Conservation (phyloP, 2,113 vertebrate species). For the Vulpes lagopus region DNA sequence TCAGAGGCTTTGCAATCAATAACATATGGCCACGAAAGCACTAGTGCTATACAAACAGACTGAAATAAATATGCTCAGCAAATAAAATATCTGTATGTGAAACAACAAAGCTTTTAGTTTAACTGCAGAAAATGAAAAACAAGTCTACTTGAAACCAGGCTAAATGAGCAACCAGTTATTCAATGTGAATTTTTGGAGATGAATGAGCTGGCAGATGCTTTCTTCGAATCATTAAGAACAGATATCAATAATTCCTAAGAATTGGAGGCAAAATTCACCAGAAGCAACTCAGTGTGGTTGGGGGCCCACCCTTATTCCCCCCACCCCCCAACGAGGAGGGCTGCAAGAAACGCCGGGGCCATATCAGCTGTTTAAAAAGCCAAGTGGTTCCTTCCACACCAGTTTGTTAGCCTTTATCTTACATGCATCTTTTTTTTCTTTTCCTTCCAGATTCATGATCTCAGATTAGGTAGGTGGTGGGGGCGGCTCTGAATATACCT, state of each 20-base stretch:
- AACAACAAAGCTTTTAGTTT: conserved; percentile 83
- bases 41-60: conserved; percentile 76
- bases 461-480: conserved; percentile 79
- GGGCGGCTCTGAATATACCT: conserved; percentile 86
- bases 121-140: conserved; percentile 83
- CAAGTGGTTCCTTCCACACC: conserved; percentile 51
- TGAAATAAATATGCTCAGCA: conserved; percentile 84
- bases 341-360: conserved; percentile 49
- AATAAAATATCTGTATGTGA: conserved; percentile 82
- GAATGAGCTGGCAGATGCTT: conserved; percentile 86
- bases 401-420: conserved; percentile 69
- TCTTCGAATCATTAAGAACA: conserved; percentile 85
- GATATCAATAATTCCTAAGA: conserved; percentile 84
- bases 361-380: conserved; percentile 75
- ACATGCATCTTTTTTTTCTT: neutral
- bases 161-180: conserved; percentile 82
- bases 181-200: conserved; percentile 79
- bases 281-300: conserved; percentile 67
- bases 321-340: conserved; percentile 17
- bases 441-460: conserved; percentile 72
- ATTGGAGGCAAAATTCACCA: conserved; percentile 76
- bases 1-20: conserved; percentile 80
- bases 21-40: conserved; percentile 79
- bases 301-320: conserved; percentile 62
- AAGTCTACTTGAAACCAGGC: conserved; percentile 82